Base-by-base conservation (phyloP, 2,113 vertebrate genomes). In the Penelope pileata region DNA sequence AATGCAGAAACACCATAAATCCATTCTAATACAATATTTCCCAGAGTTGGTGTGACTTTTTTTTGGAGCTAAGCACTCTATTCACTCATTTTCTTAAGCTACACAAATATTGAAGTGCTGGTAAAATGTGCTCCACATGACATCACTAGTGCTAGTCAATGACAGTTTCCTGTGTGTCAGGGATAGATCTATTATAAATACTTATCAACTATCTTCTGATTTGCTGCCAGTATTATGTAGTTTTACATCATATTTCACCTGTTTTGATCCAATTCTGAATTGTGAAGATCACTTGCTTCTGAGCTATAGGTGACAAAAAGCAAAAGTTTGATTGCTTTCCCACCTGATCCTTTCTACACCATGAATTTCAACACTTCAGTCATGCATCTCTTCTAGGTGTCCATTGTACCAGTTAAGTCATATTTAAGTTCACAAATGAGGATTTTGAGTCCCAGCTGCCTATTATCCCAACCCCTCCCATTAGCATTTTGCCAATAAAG, bases 241-340 rank as follows among this genome's bases (percentile, higher is more conserved):
- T 74, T 14, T 15, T 75, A 50, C 18, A 43, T 10, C 23, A 43
- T 7, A 43, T 59, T 79, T 80, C 22, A 34, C 16, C 69, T 64
- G 13, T 6, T 88, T 12, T 18, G 29, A 76, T 85, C 83, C 58
- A 54, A 4, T 66, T 86, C 34, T 72, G 21, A n/a, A 75, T 54
- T 94, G 91, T 76, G 32, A 60, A 56, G 21, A 54, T 42, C 23
- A 50, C 72, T 88, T 63, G 6, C 38, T 88, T 86, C 75, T 67
- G 51, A 27, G 24, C 87, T 70, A 40, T 0, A 21, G 6, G 16
- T 21, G 16, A 67, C 51, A 70, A 54, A 93, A 84, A 66, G n/a
- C 10, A 87, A 58, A 1, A 56, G 13, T 32, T 47, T 54, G 14
- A 32, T 30, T 45, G 18, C 40, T 76, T 83, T 63, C 30, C 26